Percentiles rank a stretch among this genome's conserved stretches.
phyloP scores from a whole-genome alignment of 2,888 invertebrate genomes.

The Pammene fasciana region DNA sequence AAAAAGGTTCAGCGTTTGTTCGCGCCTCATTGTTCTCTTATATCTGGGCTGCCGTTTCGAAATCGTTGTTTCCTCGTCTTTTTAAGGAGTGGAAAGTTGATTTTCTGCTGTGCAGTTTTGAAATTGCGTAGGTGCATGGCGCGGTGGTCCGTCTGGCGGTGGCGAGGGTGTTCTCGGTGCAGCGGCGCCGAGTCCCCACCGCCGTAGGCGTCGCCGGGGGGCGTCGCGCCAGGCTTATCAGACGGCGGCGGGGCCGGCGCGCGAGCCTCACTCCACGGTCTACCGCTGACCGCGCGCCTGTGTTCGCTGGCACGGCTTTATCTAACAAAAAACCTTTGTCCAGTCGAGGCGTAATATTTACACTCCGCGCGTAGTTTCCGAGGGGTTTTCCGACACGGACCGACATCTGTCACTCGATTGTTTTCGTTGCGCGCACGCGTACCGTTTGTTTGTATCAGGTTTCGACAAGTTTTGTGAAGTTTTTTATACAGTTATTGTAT shows the following conservation, averaged over 20 bases:
- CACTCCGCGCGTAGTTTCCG: slow-evolving; percentile 73
- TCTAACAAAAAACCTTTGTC: slow-evolving; percentile 84
- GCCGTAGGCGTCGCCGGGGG: slow-evolving; percentile 83
- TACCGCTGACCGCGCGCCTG: slow-evolving; percentile 75
- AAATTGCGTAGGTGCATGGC: slow-evolving; percentile 69
- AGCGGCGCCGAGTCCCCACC: slow-evolving; percentile 71
- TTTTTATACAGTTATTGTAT: slow-evolving; percentile 56
- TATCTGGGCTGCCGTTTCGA: slow-evolving; percentile 76
- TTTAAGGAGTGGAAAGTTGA: slow-evolving; percentile 81
- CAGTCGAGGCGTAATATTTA: slow-evolving; percentile 81
- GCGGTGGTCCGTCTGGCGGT: slow-evolving; percentile 74
- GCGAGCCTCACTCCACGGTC: slow-evolving; percentile 80
- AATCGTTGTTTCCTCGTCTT: slow-evolving; percentile 74
- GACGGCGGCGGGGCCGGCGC: slow-evolving; percentile 81
- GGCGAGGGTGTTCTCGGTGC: slow-evolving; percentile 75
- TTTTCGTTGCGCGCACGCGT: slow-evolving; percentile 78
- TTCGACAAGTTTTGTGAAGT: slow-evolving; percentile 71
- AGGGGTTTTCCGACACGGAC: slow-evolving; percentile 78
- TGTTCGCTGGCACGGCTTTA: slow-evolving; percentile 73
- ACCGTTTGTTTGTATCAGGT: slow-evolving; percentile 69
- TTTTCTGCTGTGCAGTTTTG: slow-evolving; percentile 73
- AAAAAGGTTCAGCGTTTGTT: slow-evolving; percentile 76
- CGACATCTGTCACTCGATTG: slow-evolving; percentile 76
- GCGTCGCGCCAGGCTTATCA: slow-evolving; percentile 83
- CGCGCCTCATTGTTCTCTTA: slow-evolving; percentile 75